These are phyloP conservation scores for Nymphalis urticae DNA, from an alignment of 2,888 invertebrate species.

Conservation along the genomic window DNA sequence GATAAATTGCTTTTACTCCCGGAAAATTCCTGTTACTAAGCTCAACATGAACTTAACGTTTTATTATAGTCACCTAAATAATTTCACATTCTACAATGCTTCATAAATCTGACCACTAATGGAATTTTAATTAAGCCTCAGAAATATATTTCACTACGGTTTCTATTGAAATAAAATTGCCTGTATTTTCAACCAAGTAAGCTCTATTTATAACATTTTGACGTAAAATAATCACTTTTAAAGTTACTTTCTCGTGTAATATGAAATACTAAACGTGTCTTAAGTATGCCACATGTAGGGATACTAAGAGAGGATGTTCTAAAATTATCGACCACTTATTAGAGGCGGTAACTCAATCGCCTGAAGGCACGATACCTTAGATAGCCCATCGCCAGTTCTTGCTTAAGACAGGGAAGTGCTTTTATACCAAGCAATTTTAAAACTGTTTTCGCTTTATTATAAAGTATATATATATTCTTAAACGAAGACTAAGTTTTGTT, in stretches of 20 bases:
- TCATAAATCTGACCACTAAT: slow-evolving; percentile 27
- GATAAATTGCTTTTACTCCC: slow-evolving; percentile 50
- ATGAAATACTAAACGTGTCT: slow-evolving; percentile 11
- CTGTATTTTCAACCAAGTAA: not conserved
- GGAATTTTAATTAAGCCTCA: slow-evolving; percentile 29
- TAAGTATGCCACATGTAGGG: slow-evolving; percentile 19
- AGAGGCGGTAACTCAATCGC: slow-evolving; percentile 62
- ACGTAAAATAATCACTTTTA: not conserved
- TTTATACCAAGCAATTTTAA: slow-evolving; percentile 18
- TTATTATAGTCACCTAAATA: slow-evolving; percentile 36
- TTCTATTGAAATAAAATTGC: slow-evolving; percentile 4
- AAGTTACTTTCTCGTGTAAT: not conserved
- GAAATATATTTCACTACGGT: slow-evolving; percentile 18
- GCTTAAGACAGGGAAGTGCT: slow-evolving; percentile 25
- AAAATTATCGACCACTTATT: slow-evolving; percentile 64
- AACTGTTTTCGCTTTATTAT: slow-evolving; percentile 14
- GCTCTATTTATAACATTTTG: not conserved
- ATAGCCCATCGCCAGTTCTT: slow-evolving; percentile 36
- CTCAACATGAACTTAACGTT: slow-evolving; percentile 33
- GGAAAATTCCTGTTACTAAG: slow-evolving; percentile 39
- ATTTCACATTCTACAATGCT: slow-evolving; percentile 24
- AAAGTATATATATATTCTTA: not conserved
- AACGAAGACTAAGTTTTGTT: not conserved
- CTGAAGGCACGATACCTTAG: slow-evolving; percentile 51
- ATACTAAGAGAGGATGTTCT: slow-evolving; percentile 49